A percentile compares a stretch with the other conserved stretches of the same genome.
These are phyloP conservation scores for Papilio helenus DNA, from an alignment of 1,140 invertebrate species.

Conservation along the genomic window DNA sequence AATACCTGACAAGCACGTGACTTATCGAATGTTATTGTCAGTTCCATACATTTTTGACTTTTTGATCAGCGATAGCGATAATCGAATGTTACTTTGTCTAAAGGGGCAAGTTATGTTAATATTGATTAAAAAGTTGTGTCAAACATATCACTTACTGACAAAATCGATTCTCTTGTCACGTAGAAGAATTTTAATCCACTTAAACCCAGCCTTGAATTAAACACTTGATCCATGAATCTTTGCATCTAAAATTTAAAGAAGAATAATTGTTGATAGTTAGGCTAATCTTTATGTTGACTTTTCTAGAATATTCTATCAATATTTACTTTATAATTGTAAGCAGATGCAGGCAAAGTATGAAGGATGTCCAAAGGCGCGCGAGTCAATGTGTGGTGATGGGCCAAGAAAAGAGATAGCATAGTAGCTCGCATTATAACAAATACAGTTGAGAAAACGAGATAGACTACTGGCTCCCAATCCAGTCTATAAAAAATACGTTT, in stretches of 20 bases:
- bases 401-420: constrained; percentile 41
- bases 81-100: too few relatives aligned
- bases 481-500: constrained; percentile 29
- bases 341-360: constrained; percentile 44
- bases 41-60: too few relatives aligned
- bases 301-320: not conserved
- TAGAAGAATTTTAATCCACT: constrained; percentile 85
- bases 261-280: not conserved
- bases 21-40: too few relatives aligned
- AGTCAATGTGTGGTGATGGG: constrained; percentile 49
- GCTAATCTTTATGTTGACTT: not conserved
- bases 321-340: constrained; percentile 51
- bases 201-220: constrained; percentile 83
- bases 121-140: not conserved
- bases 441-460: constrained; percentile 9
- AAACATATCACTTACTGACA: constrained; percentile 43
- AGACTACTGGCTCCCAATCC: constrained; percentile 35
- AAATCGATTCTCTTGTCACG: constrained; percentile 75
- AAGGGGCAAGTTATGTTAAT: too few relatives aligned
- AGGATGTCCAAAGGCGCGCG: constrained; percentile 49
- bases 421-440: constrained; percentile 36
- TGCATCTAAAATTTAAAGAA: constrained; percentile 69
- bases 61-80: too few relatives aligned
- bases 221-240: constrained; percentile 84
- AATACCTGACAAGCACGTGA: too few relatives aligned